Conservation (phyloP, 2,113 vertebrate species). For the Nothocercus nigrocapillus region DNA sequence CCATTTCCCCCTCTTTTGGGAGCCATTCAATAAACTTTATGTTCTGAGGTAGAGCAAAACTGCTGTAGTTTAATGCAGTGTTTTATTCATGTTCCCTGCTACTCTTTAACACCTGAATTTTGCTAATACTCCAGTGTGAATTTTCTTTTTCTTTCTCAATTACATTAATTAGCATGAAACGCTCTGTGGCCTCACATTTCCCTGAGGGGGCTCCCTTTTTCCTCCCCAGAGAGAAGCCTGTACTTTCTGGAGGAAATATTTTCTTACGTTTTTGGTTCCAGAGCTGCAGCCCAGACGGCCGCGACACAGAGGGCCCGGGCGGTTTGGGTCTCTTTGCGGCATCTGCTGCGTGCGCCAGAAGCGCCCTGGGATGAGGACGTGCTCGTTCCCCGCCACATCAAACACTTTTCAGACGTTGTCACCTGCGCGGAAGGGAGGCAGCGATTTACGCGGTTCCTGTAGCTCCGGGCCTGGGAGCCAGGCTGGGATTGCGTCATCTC, state of each 20-base stretch:
- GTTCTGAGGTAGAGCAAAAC: slow-evolving; percentile 39
- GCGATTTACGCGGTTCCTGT: background rate
- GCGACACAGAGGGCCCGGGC: background rate
- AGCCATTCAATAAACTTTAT: slow-evolving; percentile 47
- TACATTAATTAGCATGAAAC: background rate
- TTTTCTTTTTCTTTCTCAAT: slow-evolving; percentile 39
- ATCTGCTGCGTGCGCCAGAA: background rate
- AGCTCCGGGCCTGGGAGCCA: background rate
- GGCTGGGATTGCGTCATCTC: background rate
- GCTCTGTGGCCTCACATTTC: background rate
- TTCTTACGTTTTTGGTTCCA: background rate
- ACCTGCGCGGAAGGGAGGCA: background rate
- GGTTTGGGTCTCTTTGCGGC: background rate
- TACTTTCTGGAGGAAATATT: background rate
- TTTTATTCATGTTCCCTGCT: slow-evolving; percentile 1
- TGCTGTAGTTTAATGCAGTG: background rate
- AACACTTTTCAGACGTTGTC: background rate
- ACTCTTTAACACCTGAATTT: slow-evolving; percentile 3
- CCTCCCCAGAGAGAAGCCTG: background rate
- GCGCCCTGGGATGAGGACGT: background rate
- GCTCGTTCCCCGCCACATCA: rapidly evolving
- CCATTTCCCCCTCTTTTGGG: slow-evolving; percentile 42
- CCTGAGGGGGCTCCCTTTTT: background rate
- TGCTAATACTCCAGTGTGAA: background rate
- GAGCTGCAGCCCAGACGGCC: background rate